phyloP scores from a whole-genome alignment of 2,113 vertebrate genomes.

The Pelecanus crispus region DNA sequence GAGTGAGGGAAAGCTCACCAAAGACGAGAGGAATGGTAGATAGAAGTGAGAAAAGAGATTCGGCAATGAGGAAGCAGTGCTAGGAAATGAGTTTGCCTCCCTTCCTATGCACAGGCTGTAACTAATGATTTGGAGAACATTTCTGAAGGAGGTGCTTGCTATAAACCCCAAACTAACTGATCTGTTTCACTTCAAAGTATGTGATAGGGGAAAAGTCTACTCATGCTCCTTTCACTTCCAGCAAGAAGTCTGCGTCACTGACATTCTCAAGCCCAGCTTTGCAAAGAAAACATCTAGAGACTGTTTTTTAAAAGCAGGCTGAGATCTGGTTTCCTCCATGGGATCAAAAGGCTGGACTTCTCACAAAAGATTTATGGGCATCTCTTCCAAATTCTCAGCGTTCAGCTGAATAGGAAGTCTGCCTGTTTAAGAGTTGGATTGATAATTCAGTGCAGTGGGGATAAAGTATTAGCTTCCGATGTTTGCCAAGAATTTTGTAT shows the following conservation, averaged over 20 bases:
- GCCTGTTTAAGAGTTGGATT: background rate
- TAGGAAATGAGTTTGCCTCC: background rate
- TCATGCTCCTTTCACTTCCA: background rate
- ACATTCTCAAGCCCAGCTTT: background rate
- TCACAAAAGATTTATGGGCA: background rate
- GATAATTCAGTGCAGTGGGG: background rate
- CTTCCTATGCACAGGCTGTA: background rate
- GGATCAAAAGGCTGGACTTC: background rate
- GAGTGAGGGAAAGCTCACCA: background rate
- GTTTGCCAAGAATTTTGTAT: constrained; percentile 11
- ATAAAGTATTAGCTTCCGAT: background rate
- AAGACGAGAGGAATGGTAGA: background rate
- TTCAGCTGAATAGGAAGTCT: background rate
- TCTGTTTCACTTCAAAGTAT: background rate
- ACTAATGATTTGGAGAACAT: background rate
- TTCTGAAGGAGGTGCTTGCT: background rate
- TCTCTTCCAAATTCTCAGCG: background rate
- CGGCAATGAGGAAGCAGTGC: background rate
- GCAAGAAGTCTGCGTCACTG: background rate
- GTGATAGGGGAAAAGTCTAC: background rate
- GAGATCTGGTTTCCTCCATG: background rate
- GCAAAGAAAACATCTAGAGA: background rate
- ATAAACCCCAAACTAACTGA: background rate
- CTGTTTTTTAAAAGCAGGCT: background rate
- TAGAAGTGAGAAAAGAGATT: background rate